These are phyloP conservation scores for Aethina tumida DNA, from an alignment of 1,140 invertebrate genomes.

Conservation along the genomic window DNA sequence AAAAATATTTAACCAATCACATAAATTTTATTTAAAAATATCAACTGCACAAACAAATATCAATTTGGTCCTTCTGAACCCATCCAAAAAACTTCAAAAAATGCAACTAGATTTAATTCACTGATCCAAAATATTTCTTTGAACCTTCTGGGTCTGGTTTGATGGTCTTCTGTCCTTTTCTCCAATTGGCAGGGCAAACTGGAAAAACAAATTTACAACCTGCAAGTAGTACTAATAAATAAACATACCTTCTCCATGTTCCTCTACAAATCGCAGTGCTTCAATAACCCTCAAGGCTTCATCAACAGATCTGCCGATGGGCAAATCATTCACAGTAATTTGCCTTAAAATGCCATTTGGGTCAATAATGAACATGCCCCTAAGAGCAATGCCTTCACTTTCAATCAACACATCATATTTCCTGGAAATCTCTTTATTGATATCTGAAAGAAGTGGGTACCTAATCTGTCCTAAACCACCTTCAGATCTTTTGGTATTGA, in stretches of 20 bases:
- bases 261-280: constrained; percentile 88
- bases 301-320: constrained; percentile 87
- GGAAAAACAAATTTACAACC: constrained; percentile 27
- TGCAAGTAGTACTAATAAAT: constrained; percentile 1
- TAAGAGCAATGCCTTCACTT: constrained; percentile 72
- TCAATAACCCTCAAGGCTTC: constrained; percentile 83
- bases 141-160: constrained; percentile 73
- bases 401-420: constrained; percentile 85
- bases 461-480: constrained; percentile 85
- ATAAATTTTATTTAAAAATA: too few species aligned
- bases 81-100: too few species aligned
- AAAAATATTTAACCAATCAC: too few species aligned
- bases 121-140: constrained; percentile 62
- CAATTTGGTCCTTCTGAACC: too few species aligned
- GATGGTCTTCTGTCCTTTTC: constrained; percentile 64
- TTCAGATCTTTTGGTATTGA: constrained; percentile 51
- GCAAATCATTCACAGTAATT: constrained; percentile 80
- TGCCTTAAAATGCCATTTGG: constrained; percentile 62
- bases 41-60: too few species aligned
- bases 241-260: constrained; percentile 75
- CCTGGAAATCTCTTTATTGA: constrained; percentile 76
- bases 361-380: constrained; percentile 65
- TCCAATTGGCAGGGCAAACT: constrained; percentile 84
- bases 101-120: too few species aligned
- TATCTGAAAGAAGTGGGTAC: constrained; percentile 88